Evolutionary conservation across 2,797 vertebrate species (phyloP).

Genomic region (Sebastes oblongus): DNA sequence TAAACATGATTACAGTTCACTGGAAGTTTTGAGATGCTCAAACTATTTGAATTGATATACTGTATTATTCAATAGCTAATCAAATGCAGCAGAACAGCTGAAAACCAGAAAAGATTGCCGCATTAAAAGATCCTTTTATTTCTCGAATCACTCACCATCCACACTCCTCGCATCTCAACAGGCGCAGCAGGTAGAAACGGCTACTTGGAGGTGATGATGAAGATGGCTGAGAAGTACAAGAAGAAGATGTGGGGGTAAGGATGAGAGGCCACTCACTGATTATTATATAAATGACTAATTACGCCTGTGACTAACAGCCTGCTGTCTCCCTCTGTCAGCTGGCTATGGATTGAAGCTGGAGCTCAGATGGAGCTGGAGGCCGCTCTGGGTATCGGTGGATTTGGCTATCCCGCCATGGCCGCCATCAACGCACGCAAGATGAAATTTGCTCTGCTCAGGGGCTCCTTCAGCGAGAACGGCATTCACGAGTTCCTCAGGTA

Average conservation of each 20-base stretch:
- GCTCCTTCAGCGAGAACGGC: constrained; percentile 96
- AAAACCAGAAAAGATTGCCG: background rate
- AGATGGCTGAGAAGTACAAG: constrained; percentile 97
- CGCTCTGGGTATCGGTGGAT: constrained; percentile 93
- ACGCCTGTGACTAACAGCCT: background rate
- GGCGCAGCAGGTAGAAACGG: constrained; percentile 92
- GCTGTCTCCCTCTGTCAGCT: constrained; percentile 73
- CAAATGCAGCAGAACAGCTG: background rate
- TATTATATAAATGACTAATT: background rate
- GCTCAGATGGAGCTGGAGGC: constrained; percentile 91
- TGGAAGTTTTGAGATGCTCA: background rate
- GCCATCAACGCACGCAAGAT: constrained; percentile 95
- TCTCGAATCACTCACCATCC: background rate
- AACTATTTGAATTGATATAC: background rate
- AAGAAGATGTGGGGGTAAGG: constrained; percentile 98
- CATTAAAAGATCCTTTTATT: background rate
- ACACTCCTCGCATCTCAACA: constrained; percentile 52
- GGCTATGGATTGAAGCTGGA: constrained; percentile 96
- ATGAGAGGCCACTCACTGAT: background rate
- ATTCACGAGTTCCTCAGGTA: constrained; percentile 98
- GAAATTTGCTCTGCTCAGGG: constrained; percentile 94
- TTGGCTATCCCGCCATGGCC: constrained; percentile 97
- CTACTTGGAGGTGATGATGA: constrained; percentile 92
- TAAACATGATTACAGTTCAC: background rate
- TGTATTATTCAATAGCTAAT: background rate